Evolutionary conservation across 1,140 invertebrate species (phyloP).

Genomic region (Leptinotarsa lineolata): DNA sequence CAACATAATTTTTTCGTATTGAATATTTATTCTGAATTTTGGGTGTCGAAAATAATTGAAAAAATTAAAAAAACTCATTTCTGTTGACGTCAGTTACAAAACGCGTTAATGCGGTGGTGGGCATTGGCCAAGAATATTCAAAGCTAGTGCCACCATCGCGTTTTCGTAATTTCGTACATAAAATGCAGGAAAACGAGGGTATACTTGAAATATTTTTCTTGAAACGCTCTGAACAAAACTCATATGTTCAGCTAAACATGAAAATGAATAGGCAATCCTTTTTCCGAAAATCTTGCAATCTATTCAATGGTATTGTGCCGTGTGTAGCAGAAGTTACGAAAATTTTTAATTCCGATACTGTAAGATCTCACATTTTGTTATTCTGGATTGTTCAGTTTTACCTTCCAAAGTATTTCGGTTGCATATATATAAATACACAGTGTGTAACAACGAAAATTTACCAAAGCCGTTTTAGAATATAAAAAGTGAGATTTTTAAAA

Average conservation of each 20-base stretch:
- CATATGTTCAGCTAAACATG: conserved; percentile 19
- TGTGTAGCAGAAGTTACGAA: not conserved
- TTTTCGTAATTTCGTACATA: not conserved
- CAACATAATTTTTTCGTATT: too few relatives aligned
- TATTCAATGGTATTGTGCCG: not conserved
- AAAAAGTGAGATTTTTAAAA: too few relatives aligned
- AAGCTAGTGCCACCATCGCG: not conserved
- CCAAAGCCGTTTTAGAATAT: too few relatives aligned
- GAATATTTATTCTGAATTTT: too few relatives aligned
- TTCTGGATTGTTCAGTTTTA: not conserved
- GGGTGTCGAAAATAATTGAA: not conserved
- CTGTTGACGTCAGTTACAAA: not conserved
- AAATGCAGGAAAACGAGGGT: not conserved
- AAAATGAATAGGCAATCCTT: not conserved
- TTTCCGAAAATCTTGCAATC: conserved; percentile 26
- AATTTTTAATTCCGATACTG: not conserved
- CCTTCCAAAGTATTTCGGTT: too few relatives aligned
- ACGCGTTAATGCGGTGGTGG: not conserved
- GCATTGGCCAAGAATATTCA: not conserved
- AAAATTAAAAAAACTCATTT: not conserved
- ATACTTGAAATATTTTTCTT: too few relatives aligned
- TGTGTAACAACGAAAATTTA: too few relatives aligned
- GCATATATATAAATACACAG: too few relatives aligned
- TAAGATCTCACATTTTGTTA: not conserved
- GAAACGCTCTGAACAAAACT: too few relatives aligned